Conservation (phyloP, 2,797 vertebrate species). For the Sebastes jordani region DNA sequence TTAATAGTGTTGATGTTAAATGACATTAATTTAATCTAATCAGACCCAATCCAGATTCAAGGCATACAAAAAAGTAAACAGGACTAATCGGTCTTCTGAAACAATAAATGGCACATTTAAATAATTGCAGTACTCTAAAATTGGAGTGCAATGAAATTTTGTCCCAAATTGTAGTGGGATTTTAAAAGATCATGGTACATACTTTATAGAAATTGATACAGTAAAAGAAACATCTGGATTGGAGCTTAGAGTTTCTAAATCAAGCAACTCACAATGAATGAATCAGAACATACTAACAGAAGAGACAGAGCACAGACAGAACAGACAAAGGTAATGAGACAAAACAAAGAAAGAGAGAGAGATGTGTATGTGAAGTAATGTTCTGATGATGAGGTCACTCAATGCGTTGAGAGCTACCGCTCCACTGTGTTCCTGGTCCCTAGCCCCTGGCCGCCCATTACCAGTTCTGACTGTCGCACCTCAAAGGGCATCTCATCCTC, state of each 20-base stretch:
- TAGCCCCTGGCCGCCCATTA: conserved; percentile 84
- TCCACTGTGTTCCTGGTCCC: conserved; percentile 85
- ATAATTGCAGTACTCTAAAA: not conserved
- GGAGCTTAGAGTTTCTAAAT: conserved; percentile 46
- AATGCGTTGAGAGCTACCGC: conserved; percentile 82
- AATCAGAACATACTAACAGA: conserved; percentile 44
- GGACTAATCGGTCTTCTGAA: not conserved
- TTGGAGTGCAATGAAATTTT: not conserved
- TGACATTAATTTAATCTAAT: conserved; percentile 28
- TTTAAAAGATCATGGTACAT: not conserved
- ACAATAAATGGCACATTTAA: not conserved
- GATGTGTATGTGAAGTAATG: conserved; percentile 63
- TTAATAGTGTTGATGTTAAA: conserved; percentile 45
- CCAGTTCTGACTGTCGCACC: conserved; percentile 89
- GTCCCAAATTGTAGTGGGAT: not conserved
- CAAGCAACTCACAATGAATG: conserved; percentile 43
- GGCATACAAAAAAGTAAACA: not conserved
- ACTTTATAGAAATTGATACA: not conserved
- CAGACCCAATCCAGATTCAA: conserved; percentile 65
- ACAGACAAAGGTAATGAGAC: conserved; percentile 24
- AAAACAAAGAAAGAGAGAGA: conserved; percentile 30
- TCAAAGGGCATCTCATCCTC: conserved; percentile 91
- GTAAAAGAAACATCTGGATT: conserved; percentile 55
- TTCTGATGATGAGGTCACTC: conserved; percentile 80
- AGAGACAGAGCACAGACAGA: conserved; percentile 33